Evolutionary conservation across 2,113 vertebrate genomes (phyloP).

Genomic region (Tretioscincus oriximinensis): DNA sequence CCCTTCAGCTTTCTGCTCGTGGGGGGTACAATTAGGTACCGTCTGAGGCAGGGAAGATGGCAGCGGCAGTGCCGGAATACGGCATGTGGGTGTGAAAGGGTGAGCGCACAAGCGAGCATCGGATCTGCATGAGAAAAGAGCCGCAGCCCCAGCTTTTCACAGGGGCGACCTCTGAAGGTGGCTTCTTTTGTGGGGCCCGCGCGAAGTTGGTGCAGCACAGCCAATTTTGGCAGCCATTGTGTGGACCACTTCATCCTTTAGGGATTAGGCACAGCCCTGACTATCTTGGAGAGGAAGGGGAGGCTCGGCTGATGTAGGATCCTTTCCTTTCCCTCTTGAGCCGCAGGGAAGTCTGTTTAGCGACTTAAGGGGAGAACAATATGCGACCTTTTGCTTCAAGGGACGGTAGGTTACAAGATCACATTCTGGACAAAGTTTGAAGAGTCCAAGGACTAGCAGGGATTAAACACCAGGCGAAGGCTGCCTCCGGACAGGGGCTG

Average conservation of each 20-base stretch:
- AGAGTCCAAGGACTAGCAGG: background rate
- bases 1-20: background rate
- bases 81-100: background rate
- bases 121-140: conserved; percentile 50
- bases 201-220: conserved; percentile 36
- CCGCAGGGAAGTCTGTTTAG: background rate
- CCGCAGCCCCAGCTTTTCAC: conserved; percentile 37
- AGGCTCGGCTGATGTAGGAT: conserved; percentile 2
- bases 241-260: conserved; percentile 41
- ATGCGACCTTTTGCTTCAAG: background rate
- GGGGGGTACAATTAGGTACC: background rate
- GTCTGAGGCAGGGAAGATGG: background rate
- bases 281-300: conserved; percentile 13
- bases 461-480: background rate
- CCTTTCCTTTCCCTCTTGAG: background rate
- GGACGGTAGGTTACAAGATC: background rate
- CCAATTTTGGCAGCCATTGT: conserved; percentile 32
- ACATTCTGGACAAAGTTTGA: background rate
- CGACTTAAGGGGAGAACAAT: background rate
- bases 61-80: background rate
- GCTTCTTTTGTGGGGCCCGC: conserved; percentile 36
- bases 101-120: conserved; percentile 15
- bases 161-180: conserved; percentile 47
- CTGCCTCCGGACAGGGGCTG: too few species aligned
- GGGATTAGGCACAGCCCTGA: conserved; percentile 45